Conservation (phyloP, 2,113 vertebrate species). For the Elachura formosa region DNA sequence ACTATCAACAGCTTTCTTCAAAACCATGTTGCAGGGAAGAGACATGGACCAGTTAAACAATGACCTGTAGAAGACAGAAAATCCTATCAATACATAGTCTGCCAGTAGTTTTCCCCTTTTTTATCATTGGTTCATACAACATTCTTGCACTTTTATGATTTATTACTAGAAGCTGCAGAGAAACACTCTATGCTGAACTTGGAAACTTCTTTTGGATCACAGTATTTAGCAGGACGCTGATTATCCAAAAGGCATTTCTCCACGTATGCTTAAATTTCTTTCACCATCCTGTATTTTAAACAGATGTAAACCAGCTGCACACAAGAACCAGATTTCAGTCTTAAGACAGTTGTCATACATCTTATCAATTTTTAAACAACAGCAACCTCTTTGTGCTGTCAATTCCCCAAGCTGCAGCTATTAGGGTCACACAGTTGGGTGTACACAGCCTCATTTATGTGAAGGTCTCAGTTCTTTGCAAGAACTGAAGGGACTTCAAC, state of each 20-base stretch:
- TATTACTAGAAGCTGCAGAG: neutral
- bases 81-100: neutral
- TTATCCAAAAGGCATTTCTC: neutral
- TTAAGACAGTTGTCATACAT: neutral
- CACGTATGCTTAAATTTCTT: neutral
- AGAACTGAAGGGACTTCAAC: neutral
- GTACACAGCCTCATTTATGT: neutral
- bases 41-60: constrained; percentile 98
- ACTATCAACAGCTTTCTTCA: constrained; percentile 98
- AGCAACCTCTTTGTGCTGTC: neutral
- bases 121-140: neutral
- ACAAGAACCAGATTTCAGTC: neutral
- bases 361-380: neutral
- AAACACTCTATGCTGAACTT: neutral
- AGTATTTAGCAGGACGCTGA: neutral
- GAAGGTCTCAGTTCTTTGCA: neutral
- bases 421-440: neutral
- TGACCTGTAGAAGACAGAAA: constrained; percentile 72
- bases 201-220: neutral
- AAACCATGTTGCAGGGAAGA: constrained; percentile 90
- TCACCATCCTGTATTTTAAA: neutral
- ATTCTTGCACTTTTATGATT: neutral
- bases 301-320: neutral
- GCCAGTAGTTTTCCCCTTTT: neutral
- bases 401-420: neutral